A percentile compares a stretch with the other conserved stretches of the same genome.
phyloP scores from a whole-genome alignment of 2,113 vertebrate species.

The Salvelinus alpinus region DNA sequence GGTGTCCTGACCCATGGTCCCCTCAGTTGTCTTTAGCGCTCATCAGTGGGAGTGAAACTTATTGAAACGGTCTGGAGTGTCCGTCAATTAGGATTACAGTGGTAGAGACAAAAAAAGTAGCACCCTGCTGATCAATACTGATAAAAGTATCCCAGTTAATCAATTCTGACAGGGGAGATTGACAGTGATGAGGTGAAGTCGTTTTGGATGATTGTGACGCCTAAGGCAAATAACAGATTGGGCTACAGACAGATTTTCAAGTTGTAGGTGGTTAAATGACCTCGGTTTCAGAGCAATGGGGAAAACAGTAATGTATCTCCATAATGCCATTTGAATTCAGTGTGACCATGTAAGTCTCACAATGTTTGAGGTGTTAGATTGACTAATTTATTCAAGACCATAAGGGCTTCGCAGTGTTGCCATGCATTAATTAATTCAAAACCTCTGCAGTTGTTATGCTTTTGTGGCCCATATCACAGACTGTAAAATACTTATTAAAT shows the following conservation, averaged over 20 bases:
- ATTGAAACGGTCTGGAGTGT: constrained; percentile 21
- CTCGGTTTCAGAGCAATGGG: background rate
- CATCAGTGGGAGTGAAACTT: constrained; percentile 19
- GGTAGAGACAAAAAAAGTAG: constrained; percentile 18
- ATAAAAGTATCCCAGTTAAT: constrained; percentile 47
- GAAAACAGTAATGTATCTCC: background rate
- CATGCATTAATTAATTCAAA: constrained; percentile 10
- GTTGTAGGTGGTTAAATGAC: constrained; percentile 45
- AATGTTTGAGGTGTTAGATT: background rate
- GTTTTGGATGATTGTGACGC: background rate
- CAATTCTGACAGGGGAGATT: constrained; percentile 16
- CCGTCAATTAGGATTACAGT: constrained; percentile 40
- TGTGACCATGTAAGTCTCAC: background rate
- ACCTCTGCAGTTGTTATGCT: background rate
- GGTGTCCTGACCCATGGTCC: constrained; percentile 15
- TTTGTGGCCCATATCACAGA: background rate
- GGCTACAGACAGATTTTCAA: constrained; percentile 29
- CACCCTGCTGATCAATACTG: constrained; percentile 25
- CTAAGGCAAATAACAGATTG: background rate
- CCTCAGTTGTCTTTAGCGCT: constrained; percentile 35
- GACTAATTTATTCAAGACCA: too few relatives aligned
- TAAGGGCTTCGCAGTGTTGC: background rate
- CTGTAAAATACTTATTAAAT: background rate
- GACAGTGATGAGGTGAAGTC: constrained; percentile 7
- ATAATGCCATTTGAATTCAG: background rate